phyloP scores from a whole-genome alignment of 2,113 vertebrate genomes.

The Anas platyrhynchos region DNA sequence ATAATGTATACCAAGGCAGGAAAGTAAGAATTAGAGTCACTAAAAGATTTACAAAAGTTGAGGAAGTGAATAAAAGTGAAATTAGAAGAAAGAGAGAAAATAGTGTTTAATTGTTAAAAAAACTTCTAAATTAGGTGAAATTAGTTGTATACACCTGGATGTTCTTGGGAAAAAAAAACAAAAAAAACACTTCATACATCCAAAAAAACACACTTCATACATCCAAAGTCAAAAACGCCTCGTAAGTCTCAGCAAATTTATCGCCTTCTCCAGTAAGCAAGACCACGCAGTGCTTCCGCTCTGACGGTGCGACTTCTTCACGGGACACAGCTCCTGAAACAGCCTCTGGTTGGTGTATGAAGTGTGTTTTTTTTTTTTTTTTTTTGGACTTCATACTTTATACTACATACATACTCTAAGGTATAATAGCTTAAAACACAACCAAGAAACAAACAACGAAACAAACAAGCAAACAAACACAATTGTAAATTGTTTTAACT shows the following conservation, averaged over 20 bases:
- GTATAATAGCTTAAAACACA: neutral
- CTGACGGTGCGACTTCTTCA: too few species aligned
- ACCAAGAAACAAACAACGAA: neutral
- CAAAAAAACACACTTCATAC: fast-evolving
- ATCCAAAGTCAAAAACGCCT: neutral
- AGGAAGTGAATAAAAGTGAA: neutral
- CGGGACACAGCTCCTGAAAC: too few species aligned
- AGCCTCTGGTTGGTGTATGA: too few species aligned
- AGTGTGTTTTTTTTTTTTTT: too few species aligned
- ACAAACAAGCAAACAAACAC: neutral
- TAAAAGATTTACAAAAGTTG: neutral
- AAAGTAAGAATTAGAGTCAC: neutral
- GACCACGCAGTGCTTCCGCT: too few species aligned
- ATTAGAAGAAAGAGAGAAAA: neutral
- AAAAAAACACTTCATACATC: too few species aligned
- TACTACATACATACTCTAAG: too few species aligned
- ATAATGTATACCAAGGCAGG: neutral
- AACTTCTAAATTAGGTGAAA: too few species aligned
- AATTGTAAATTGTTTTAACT: neutral
- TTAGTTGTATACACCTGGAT: neutral
- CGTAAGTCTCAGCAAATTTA: too few species aligned
- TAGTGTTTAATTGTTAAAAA: neutral
- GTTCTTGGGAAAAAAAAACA: neutral
- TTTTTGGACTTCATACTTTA: too few species aligned
- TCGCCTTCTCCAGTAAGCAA: too few species aligned